phyloP scores from a whole-genome alignment of 2,113 vertebrate species.

The Alligator mississippiensis region DNA sequence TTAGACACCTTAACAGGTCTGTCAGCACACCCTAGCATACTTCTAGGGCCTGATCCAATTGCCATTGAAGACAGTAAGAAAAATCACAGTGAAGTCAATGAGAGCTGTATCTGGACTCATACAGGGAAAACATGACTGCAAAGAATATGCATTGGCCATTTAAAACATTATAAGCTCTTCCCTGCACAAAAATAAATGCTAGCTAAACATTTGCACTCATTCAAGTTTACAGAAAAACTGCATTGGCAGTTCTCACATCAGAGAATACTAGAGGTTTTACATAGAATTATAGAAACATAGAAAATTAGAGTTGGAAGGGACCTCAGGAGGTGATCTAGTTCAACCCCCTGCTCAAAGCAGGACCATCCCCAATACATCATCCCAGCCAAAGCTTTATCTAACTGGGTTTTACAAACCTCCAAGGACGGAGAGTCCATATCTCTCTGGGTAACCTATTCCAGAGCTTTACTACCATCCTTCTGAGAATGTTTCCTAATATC shows the following conservation, averaged over 20 bases:
- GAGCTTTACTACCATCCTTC: too few relatives aligned
- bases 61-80: background rate
- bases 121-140: background rate
- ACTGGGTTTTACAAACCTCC: too few relatives aligned
- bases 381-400: too few relatives aligned
- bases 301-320: too few relatives aligned
- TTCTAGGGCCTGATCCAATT: background rate
- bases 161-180: background rate
- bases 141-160: background rate
- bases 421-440: too few relatives aligned
- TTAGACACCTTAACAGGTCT: too few relatives aligned
- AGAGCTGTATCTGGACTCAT: rapidly evolving
- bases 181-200: background rate
- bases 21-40: background rate
- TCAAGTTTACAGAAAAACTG: background rate
- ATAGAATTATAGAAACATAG: too few relatives aligned
- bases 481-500: too few relatives aligned
- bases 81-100: background rate
- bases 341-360: too few relatives aligned
- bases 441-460: too few relatives aligned
- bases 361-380: too few relatives aligned
- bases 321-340: too few relatives aligned
- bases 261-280: background rate
- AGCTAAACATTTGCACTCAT: background rate
- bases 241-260: background rate